Conservation (phyloP, 2,888 invertebrate species). For the Chalcosyrphus nemorum region DNA sequence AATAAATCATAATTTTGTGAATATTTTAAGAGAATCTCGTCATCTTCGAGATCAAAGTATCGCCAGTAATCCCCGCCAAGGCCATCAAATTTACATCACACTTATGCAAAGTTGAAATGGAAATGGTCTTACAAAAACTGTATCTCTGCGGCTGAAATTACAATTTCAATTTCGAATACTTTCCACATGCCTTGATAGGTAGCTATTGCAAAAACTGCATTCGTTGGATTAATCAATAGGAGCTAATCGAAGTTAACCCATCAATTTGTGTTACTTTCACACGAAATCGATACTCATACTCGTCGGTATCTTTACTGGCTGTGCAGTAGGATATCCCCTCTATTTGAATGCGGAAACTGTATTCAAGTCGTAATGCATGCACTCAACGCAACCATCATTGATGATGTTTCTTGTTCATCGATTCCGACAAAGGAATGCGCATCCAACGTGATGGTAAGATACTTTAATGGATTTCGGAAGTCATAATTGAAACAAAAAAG, state of each 20-base stretch:
- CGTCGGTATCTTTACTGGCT: not conserved
- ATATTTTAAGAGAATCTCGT: not conserved
- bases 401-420: constrained; percentile 17
- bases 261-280: constrained; percentile 60
- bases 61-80: not conserved
- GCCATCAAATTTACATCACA: not conserved
- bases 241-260: constrained; percentile 44
- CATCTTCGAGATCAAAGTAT: not conserved
- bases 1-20: not conserved
- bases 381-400: constrained; percentile 7
- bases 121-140: not conserved
- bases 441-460: not conserved
- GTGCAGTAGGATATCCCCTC: constrained; percentile 39
- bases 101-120: not conserved
- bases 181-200: not conserved
- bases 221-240: not conserved
- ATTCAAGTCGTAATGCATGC: constrained; percentile 33
- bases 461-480: constrained; percentile 56
- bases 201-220: not conserved
- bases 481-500: constrained; percentile 33
- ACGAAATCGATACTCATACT: constrained; percentile 22
- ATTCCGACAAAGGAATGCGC: constrained; percentile 16
- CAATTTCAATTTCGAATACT: constrained; percentile 1
- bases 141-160: not conserved
- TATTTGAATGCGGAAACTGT: constrained; percentile 59